These are phyloP conservation scores for Oikopleura albicans DNA, from an alignment of 23 tunicate genomes.

Conservation along the genomic window DNA sequence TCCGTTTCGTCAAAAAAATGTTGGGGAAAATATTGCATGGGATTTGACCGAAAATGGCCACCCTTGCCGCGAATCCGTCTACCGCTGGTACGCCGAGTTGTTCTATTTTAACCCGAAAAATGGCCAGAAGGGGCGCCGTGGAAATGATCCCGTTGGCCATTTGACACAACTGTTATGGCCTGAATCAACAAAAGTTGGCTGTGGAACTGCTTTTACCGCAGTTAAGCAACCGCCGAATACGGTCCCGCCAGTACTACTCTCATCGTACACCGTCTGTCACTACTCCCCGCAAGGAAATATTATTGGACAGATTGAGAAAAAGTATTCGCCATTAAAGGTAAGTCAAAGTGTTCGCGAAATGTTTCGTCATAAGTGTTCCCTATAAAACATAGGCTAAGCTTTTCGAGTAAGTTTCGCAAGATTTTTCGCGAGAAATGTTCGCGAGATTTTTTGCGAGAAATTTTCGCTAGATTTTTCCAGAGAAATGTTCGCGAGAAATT, in stretches of 20 bases:
- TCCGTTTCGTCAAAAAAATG: background rate
- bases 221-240: slow-evolving; percentile 2
- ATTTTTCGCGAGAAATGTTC: too few species aligned
- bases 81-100: slow-evolving; percentile 65
- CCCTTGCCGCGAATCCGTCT: slow-evolving; percentile 50
- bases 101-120: slow-evolving; percentile 46
- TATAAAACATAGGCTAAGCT: too few species aligned
- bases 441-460: background rate
- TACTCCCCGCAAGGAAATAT: slow-evolving; percentile 65
- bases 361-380: too few species aligned
- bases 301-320: background rate
- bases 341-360: too few species aligned
- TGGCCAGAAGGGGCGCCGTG: slow-evolving; percentile 19
- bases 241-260: slow-evolving; percentile 3
- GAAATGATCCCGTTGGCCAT: slow-evolving; percentile 45
- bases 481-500: too few species aligned
- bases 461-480: background rate
- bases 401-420: too few species aligned
- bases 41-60: slow-evolving; percentile 51
- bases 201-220: slow-evolving; percentile 25
- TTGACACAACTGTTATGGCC: slow-evolving; percentile 74
- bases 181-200: slow-evolving; percentile 42
- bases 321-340: background rate
- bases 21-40: slow-evolving; percentile 97
- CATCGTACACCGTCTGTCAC: slow-evolving; percentile 58